Evolutionary conservation across 2,888 invertebrate species (phyloP), one percentile per base, ranked within the genome.

Genomic region (Caenorhabditis zanzibari): DNA sequence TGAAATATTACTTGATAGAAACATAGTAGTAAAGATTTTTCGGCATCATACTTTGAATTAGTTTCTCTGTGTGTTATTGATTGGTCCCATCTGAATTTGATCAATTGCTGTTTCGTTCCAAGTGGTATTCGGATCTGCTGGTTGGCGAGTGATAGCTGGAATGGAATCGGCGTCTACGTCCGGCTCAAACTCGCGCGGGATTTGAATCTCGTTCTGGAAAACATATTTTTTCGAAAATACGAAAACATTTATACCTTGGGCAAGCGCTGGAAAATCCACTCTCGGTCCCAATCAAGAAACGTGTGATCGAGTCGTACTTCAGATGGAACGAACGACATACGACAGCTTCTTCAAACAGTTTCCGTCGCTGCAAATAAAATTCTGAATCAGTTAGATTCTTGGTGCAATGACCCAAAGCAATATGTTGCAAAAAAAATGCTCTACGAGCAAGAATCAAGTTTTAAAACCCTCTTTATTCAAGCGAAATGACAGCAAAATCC

Each of bases 151-250:
- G 38, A 75, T 81, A n/a, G 82, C 79, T n/a, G 89, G 87, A 38
- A 86, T 81, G 7, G 88, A 54, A 41, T 90, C 90, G 16, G 86
- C 81, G 26, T 90, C 90, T 19, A 85, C 85, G 69, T 90, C 90
- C 10, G 90, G 90, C 26, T 87, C 74, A 38, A 86, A 86, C n/a
- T 87, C 85, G 19, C 88, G 83, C 16, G 89, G 87, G 26, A 90
- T 86, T 49, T 69, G 73, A 10, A 90, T 81, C 59, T 82, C 77
- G 83, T 86, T 88, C 89, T 89, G 61, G 38, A 86, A 82, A 14
- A 2, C 32, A 4, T 35, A 12, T 32, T 59, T 52, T 24, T 22
- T 22, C 10, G 6, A 22, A 24, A 26, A 35, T 9, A 26, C 28
- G 14, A 24, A 24, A 28, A 64, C 6, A 38, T 41, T 32, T 52